phyloP scores from a whole-genome alignment of 2,888 invertebrate genomes.

The Carcina quercana region DNA sequence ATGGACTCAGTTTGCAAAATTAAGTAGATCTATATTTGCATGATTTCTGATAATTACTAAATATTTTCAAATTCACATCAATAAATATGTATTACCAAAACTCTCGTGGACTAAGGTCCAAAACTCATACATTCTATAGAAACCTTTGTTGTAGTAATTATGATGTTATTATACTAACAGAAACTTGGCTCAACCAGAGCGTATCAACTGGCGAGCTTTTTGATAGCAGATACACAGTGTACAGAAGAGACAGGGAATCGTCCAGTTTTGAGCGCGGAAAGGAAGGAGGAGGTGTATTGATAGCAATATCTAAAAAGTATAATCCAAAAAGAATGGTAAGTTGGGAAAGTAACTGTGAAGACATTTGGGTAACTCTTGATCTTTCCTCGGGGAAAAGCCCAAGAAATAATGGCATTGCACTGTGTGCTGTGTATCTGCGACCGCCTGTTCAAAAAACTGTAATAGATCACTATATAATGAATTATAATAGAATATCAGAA shows the following conservation, averaged over 20 bases:
- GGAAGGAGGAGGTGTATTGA: conserved; percentile 16
- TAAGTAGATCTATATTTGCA: not conserved
- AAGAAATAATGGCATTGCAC: not conserved
- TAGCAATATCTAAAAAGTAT: conserved; percentile 9
- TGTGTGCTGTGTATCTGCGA: not conserved
- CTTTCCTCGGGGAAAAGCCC: not conserved
- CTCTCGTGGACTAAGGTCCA: conserved; percentile 15
- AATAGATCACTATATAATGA: not conserved
- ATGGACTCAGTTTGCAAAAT: too few relatives aligned
- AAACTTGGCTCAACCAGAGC: conserved; percentile 13
- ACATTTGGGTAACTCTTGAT: conserved; percentile 12
- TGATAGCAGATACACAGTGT: conserved; percentile 15
- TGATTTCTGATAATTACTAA: not conserved
- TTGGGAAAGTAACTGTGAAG: conserved; percentile 11
- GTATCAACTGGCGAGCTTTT: conserved; percentile 14
- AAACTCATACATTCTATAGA: conserved; percentile 13
- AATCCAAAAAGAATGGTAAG: conserved; percentile 3
- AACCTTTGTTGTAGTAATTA: conserved; percentile 13
- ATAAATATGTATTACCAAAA: conserved; percentile 16
- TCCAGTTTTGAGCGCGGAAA: too few relatives aligned
- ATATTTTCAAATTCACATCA: not conserved
- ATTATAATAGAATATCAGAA: not conserved
- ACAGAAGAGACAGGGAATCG: conserved; percentile 15
- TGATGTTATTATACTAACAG: conserved; percentile 13
- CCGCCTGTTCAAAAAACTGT: not conserved